Conservation (phyloP, 2,888 invertebrate genomes). For the Rhodophaea formosa region DNA sequence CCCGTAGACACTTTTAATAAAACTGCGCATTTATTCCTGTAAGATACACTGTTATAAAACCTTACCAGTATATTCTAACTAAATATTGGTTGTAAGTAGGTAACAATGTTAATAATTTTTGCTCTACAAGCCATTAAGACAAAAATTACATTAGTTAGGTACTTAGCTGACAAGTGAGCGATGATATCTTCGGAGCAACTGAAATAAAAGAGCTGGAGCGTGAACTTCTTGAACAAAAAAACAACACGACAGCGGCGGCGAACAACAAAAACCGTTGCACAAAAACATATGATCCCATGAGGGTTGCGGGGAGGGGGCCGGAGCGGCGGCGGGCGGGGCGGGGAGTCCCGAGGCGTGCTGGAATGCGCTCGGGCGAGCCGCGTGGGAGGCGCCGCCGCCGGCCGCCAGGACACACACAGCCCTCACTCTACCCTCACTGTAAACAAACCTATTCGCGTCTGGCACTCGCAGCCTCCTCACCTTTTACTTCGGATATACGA, state of each 20-base stretch:
- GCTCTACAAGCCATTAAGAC: slow-evolving; percentile 9
- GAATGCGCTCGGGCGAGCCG: slow-evolving; percentile 78
- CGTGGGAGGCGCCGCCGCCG: slow-evolving; percentile 73
- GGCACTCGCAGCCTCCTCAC: slow-evolving; percentile 20
- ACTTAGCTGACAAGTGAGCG: slow-evolving; percentile 44
- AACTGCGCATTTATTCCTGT: too few species aligned
- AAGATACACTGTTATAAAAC: too few species aligned
- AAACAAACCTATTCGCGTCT: slow-evolving; percentile 73
- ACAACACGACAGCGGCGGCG: slow-evolving; percentile 72
- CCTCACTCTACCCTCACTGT: slow-evolving; percentile 62
- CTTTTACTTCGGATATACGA: slow-evolving; percentile 4
- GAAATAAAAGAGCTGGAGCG: slow-evolving; percentile 75
- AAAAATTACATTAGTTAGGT: slow-evolving; percentile 31
- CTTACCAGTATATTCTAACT: too few species aligned
- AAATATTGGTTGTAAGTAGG: too few species aligned
- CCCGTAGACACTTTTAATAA: too few species aligned
- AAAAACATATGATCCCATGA: slow-evolving; percentile 81
- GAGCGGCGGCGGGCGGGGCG: slow-evolving; percentile 35
- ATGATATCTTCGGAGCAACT: slow-evolving; percentile 66
- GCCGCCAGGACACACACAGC: slow-evolving; percentile 64
- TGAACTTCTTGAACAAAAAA: slow-evolving; percentile 71
- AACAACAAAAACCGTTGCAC: slow-evolving; percentile 82
- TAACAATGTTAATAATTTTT: too few species aligned
- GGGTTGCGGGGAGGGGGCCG: slow-evolving; percentile 55
- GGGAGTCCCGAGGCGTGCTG: slow-evolving; percentile 76